phyloP scores from a whole-genome alignment of 2,888 invertebrate genomes.

The Subacronicta megacephala region DNA sequence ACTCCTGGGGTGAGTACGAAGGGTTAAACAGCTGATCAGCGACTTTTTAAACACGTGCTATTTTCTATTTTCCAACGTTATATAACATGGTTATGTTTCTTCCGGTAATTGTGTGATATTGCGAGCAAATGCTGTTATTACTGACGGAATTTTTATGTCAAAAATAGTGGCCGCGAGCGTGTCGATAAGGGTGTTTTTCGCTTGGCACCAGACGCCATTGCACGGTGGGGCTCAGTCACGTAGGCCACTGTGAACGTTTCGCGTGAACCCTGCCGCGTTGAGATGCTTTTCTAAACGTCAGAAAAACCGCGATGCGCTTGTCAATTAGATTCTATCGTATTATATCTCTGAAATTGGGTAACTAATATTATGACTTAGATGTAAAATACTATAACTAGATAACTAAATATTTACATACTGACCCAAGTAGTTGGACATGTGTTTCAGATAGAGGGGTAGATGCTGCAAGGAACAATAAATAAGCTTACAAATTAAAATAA shows the following conservation, averaged over 20 bases:
- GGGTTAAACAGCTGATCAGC: conserved; percentile 80
- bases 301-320: conserved; percentile 24
- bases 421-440: neutral
- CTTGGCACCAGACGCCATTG: conserved; percentile 87
- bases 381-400: conserved; percentile 20
- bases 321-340: conserved; percentile 56
- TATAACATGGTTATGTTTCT: conserved; percentile 66
- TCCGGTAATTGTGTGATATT: conserved; percentile 21
- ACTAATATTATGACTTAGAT: conserved; percentile 58
- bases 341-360: conserved; percentile 70
- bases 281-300: conserved; percentile 47
- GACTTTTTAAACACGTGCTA: conserved; percentile 77
- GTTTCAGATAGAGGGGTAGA: neutral
- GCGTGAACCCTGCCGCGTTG: conserved; percentile 69
- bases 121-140: conserved; percentile 30
- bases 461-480: neutral
- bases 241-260: conserved; percentile 80
- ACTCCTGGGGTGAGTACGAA: conserved; percentile 83
- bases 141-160: conserved; percentile 33
- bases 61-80: conserved; percentile 68
- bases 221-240: conserved; percentile 85
- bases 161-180: conserved; percentile 55
- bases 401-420: conserved; percentile 24
- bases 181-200: conserved; percentile 86
- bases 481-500: neutral